Base-by-base conservation (phyloP, 2,797 vertebrate genomes). In the Numenius phaeopus region DNA sequence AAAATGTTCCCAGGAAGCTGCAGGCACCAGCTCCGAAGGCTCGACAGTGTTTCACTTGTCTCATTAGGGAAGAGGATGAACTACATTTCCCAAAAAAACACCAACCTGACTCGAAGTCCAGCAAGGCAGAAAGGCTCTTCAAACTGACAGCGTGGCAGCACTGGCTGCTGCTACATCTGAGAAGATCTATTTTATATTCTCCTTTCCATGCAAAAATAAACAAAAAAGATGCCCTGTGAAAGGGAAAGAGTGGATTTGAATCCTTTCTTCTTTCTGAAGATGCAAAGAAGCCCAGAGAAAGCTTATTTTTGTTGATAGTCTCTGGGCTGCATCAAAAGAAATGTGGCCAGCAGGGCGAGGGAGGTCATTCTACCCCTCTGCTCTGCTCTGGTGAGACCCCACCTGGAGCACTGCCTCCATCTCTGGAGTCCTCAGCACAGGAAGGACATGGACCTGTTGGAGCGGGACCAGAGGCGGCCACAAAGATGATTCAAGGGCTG, bases 1-100 rank as follows among this genome's bases (percentile, higher is more conserved):
- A 34, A 82, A 70, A 50, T 0, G 0, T 21, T 52, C 57, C 17
- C 0, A 0, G 12, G 61, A 67, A 81, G 37, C 37, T 94, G 16
- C 44, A 46, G 50, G 44, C 23, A 4, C 8, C 37, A 65, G 46
- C 54, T 57, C 71, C 21, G 66, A 27, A 16, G 17, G 24, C 52
- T 62, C 3, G 0, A 5, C 0, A 2, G 27, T 14, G 29, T 34
- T 91, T 90, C n/a, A 0, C 29, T 65, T 49, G 39, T 34, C 32
- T 44, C 1, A 0, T 32, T 23, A 7, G 8, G 11, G 58, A 17
- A 37, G 77, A 75, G 47, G 61, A 37, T 42, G 34, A 87, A 66
- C 40, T 82, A 30, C 8, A 1, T 64, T 67, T 34, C 42, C 57
- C 42, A 75, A 67, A 89, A 89, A 3, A 29, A 42, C 42, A 22